Conservation (phyloP, 2,113 vertebrate genomes). For the Tragelaphus buxtoni region DNA sequence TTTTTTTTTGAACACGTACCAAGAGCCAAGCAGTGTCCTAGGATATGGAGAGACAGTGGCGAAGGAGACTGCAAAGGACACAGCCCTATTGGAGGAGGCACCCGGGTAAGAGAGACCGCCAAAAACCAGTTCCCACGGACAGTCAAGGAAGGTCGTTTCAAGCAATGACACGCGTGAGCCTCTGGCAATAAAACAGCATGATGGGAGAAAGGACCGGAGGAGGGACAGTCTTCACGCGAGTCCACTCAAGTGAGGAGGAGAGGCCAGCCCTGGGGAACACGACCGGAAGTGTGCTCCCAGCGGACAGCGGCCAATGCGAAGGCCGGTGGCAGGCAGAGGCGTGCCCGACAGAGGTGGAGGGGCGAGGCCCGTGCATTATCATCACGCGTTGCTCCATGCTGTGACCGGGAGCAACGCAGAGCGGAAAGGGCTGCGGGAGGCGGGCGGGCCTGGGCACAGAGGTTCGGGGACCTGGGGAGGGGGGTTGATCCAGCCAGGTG, state of each 20-base stretch:
- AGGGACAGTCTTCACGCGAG: background rate
- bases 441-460: accelerated
- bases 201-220: background rate
- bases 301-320: background rate
- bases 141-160: too few relatives aligned
- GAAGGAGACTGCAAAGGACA: background rate
- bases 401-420: accelerated
- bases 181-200: accelerated
- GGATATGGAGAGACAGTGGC: background rate
- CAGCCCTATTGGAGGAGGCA: background rate
- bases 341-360: accelerated
- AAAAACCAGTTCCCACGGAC: accelerated
- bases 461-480: background rate
- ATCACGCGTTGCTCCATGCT: accelerated
- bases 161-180: background rate
- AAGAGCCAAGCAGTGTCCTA: background rate
- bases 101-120: background rate
- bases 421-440: background rate
- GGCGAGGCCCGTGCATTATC: accelerated
- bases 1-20: background rate
- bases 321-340: background rate
- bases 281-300: accelerated
- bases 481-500: accelerated
- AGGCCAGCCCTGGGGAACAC: background rate
- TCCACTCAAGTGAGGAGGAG: background rate